Percentiles rank a stretch among this genome's conserved stretches.
phyloP scores from a whole-genome alignment of 2,888 invertebrate species.

The Cheilosia vulpina region DNA sequence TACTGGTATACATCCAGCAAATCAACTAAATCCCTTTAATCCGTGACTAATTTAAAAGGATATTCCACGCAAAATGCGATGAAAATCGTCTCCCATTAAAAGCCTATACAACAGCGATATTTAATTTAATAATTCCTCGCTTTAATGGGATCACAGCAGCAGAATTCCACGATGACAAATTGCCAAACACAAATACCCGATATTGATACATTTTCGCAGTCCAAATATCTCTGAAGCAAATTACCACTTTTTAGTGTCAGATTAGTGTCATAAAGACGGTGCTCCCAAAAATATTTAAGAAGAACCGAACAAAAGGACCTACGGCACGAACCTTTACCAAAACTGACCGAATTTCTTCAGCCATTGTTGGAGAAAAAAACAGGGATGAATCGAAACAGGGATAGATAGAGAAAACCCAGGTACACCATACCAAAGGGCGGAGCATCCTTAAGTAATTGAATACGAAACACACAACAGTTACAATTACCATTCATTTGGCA shows the following conservation, averaged over 20 bases:
- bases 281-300: neutral
- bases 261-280: constrained; percentile 63
- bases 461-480: constrained; percentile 58
- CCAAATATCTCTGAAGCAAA: constrained; percentile 24
- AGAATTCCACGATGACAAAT: constrained; percentile 37
- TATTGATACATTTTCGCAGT: constrained; percentile 7
- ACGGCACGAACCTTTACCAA: constrained; percentile 59
- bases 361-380: constrained; percentile 37
- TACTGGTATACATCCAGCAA: neutral
- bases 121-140: constrained; percentile 52
- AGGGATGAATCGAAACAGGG: constrained; percentile 16
- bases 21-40: neutral
- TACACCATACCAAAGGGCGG: constrained; percentile 60
- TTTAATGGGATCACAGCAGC: constrained; percentile 36
- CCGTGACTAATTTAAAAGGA: neutral
- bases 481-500: constrained; percentile 68
- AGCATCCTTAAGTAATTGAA: constrained; percentile 74
- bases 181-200: constrained; percentile 10
- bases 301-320: constrained; percentile 48
- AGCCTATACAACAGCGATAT: neutral
- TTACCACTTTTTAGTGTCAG: constrained; percentile 64
- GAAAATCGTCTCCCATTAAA: constrained; percentile 5
- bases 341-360: constrained; percentile 50
- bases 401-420: constrained; percentile 15
- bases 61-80: neutral